Base-by-base conservation (phyloP, 2,797 vertebrate genomes). In the Halcyon chelicuti region DNA sequence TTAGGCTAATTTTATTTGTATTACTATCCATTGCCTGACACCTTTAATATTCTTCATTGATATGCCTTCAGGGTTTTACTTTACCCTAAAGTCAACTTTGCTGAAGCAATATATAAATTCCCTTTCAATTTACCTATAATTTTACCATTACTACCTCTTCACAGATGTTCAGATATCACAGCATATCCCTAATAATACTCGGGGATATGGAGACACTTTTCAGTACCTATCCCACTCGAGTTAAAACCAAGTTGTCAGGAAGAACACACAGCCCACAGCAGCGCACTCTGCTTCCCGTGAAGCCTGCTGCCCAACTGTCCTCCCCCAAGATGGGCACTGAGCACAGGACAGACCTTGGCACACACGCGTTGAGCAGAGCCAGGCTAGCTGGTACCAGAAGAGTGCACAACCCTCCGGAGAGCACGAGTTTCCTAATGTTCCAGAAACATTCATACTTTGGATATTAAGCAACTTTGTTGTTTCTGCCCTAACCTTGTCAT, bases 1-100 rank as follows among this genome's bases (percentile, higher is more conserved):
- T 77, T 93, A 61, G 19, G 71, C 51, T 96, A 77, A 96, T 96
- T 97, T 93, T 37, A 91, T 88, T 92, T 85, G 28, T 90, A 91
- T 93, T 70, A 42, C 39, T 71, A 14, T 28, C 42, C 79, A 44
- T 20, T 90, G 49, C 49, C 61, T 82, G 58, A 39, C 28, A 39
- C 25, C 39, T 20, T 90, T 60, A 29, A 86, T 74, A 66, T 51
- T 74, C 84, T 55, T 26, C 55, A 63, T 7, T 62, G 73, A 72
- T 68, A 51, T 6, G n/a, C 33, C 49, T 77, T 85, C 28, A 60
- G 66, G 44, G 54, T 76, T 87, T 91, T 82, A 76, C 84, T 90
- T 82, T 83, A 87, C 63, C 63, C 22, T 72, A 17, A 90, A 81
- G 63, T 51, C 78, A 94, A 35, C n/a, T 81, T 66, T 31, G 33